These are phyloP conservation scores for Scaptomyza tumidula DNA, from an alignment of 2,888 invertebrate species.

Conservation along the genomic window DNA sequence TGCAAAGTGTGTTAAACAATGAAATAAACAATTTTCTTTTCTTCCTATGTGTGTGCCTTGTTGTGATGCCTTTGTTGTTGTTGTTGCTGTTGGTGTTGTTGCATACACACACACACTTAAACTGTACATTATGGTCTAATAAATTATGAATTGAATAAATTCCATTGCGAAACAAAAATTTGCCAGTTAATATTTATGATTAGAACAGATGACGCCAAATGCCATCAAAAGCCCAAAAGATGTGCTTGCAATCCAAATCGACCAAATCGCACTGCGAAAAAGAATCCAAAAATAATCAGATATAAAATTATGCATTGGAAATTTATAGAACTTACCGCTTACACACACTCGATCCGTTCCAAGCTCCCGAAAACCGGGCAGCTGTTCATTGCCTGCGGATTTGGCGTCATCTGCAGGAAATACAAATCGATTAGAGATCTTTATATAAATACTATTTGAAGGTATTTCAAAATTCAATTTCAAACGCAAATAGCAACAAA, in stretches of 20 bases:
- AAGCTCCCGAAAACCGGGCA: constrained; percentile 43
- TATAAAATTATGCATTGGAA: background rate
- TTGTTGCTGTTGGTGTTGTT: constrained; percentile 18
- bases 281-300: background rate
- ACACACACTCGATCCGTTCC: constrained; percentile 29
- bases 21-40: constrained; percentile 56
- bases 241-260: constrained; percentile 34
- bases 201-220: constrained; percentile 73
- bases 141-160: constrained; percentile 54
- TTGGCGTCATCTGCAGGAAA: constrained; percentile 72
- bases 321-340: constrained; percentile 44
- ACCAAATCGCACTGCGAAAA: constrained; percentile 44
- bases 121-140: constrained; percentile 78
- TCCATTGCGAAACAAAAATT: constrained; percentile 68
- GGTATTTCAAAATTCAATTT: background rate
- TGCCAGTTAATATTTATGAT: constrained; percentile 71
- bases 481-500: constrained; percentile 10
- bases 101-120: constrained; percentile 42
- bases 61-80: constrained; percentile 11
- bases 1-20: constrained; percentile 63
- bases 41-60: constrained; percentile 37
- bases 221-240: constrained; percentile 4
- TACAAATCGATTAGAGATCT: constrained; percentile 29
- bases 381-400: constrained; percentile 43
- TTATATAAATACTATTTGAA: constrained; percentile 3